A percentile compares a stretch with the other conserved stretches of the same genome.
Conservation (phyloP, 2,888 invertebrate species). For the Aproaerema taeniolella region DNA sequence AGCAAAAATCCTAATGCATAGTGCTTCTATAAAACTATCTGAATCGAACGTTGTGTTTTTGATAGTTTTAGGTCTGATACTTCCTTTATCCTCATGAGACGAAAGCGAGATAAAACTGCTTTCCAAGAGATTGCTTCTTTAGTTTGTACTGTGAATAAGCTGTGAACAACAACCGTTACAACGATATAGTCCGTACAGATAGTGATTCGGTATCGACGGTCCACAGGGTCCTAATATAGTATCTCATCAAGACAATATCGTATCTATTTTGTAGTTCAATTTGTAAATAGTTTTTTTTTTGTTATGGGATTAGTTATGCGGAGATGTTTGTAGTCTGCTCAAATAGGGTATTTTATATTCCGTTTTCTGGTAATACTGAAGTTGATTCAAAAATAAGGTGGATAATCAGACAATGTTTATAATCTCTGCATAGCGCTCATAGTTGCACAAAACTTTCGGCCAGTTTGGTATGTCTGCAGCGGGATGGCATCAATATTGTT, state of each 20-base stretch:
- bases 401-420: no score
- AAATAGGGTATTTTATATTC: no score
- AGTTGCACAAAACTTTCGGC: not conserved
- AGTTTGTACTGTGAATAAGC: no score
- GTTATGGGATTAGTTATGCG: not conserved
- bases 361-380: no score
- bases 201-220: slow-evolving; percentile 43
- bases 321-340: not conserved
- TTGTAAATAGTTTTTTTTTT: slow-evolving; percentile 4
- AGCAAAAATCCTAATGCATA: no score
- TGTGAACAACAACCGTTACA: slow-evolving; percentile 33
- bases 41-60: no score
- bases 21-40: no score
- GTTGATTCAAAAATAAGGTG: no score
- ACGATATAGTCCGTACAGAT: slow-evolving; percentile 58
- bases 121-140: no score
- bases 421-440: not conserved
- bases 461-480: slow-evolving; percentile 1
- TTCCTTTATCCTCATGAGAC: no score
- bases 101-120: no score
- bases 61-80: no score
- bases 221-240: slow-evolving; percentile 67
- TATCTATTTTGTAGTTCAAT: slow-evolving; percentile 7
- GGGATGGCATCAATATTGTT: slow-evolving; percentile 3
- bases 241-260: slow-evolving; percentile 40